Percentiles rank a stretch among this genome's conserved stretches.
Conservation (phyloP, 1,140 invertebrate genomes). For the Zaprionus vittiger region DNA sequence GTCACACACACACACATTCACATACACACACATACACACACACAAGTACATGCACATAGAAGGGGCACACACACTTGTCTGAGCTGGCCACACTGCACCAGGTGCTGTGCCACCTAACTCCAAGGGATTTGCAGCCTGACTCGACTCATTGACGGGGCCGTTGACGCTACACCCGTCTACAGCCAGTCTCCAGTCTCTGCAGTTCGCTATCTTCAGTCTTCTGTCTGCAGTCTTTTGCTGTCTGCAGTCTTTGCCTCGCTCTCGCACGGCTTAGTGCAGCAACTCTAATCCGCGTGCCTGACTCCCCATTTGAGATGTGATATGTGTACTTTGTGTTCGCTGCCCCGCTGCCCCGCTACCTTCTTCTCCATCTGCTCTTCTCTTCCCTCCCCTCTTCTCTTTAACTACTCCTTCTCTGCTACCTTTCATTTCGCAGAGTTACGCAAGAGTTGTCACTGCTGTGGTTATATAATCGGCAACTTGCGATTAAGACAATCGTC, state of each 20-base stretch:
- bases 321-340: constrained; percentile 26
- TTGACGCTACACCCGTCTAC: constrained; percentile 9
- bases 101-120: constrained; percentile 12
- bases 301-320: constrained; percentile 36
- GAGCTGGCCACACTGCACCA: constrained; percentile 11
- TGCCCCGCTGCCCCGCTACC: neutral
- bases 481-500: neutral
- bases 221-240: neutral
- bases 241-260: neutral
- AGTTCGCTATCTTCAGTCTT: neutral
- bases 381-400: neutral
- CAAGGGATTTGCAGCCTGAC: neutral
- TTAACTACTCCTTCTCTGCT: neutral
- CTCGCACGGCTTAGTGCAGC: constrained; percentile 31
- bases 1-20: constrained; percentile 46
- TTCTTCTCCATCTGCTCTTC: neutral
- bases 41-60: neutral
- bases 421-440: neutral
- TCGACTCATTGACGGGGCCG: neutral
- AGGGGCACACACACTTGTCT: neutral
- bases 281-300: constrained; percentile 40
- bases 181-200: neutral
- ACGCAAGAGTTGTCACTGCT: constrained; percentile 1
- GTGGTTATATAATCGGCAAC: constrained; percentile 1
- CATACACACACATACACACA: constrained; percentile 3